Evolutionary conservation across 2,113 vertebrate species (phyloP), one percentile per base, ranked within the genome.

Genomic region (Montifringilla adamsi): DNA sequence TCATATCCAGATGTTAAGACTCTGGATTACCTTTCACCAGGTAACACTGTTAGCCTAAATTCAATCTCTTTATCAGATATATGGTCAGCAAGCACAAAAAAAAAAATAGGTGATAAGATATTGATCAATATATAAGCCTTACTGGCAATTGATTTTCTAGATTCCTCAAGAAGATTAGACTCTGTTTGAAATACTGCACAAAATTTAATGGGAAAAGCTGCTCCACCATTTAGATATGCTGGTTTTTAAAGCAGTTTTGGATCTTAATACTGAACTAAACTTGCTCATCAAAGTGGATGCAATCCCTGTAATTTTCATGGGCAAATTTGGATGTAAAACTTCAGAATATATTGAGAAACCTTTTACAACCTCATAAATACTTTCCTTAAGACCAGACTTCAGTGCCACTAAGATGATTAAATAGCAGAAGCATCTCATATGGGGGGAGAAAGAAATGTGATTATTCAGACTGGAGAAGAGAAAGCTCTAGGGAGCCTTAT

Each of bases 271-370:
- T 79, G 58, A 91, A 43, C 39, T 79, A 47, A 68, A 55, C 3
- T 76, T 88, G 5, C 8, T 15, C 5, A 3, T 86, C 23, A 76
- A 85, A 82, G 53, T 53, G 6, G 10, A n/a, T 6, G 1, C 17
- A 31, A 75, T 37, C 13, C 11, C 67, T 43, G 7, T 35, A 69
- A 68, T 24, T 9, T 75, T 76, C 22, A 26, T 50, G 28, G 19
- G 10, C 0, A 1, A 55, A 67, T 79, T 55, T 82, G 11, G 10
- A 52, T 0, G 2, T 60, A 60, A 80, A 62, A 49, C 17, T 49
- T 53, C 23, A 55, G 15, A 72, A 79, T 70, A 47, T 39, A 35
- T 30, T 78, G 8, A 66, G 30, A 90, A 75, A 53, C 7, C 10
- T 74, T 4, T 49, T 77, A 30, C 9, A 81, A 37, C 14, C 9